Percentiles rank a stretch among this genome's conserved stretches.
Conservation (phyloP, 2,797 vertebrate species). For the Pangasius mekongensis region DNA sequence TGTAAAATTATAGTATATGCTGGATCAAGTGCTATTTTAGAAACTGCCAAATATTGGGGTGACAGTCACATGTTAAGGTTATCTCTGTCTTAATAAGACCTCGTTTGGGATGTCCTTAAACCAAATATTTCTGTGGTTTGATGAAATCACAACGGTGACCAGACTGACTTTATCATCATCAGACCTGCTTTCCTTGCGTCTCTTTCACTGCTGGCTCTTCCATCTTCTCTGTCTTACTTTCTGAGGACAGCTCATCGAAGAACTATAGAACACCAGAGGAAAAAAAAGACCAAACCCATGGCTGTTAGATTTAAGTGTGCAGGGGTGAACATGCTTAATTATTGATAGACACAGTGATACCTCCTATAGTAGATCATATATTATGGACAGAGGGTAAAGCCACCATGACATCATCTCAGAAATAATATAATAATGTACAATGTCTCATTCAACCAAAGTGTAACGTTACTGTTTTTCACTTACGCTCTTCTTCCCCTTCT, state of each 20-base stretch:
- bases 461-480: slow-evolving; percentile 59
- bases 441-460: not conserved
- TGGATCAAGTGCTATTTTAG: no score
- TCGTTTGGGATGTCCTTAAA: not conserved
- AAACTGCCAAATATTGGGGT: no score
- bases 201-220: slow-evolving; percentile 77
- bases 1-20: no score
- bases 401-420: not conserved
- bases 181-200: slow-evolving; percentile 73
- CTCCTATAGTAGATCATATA: not conserved
- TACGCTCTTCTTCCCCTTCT: slow-evolving; percentile 88
- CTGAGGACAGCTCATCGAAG: slow-evolving; percentile 86
- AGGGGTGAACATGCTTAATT: not conserved
- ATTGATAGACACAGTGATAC: not conserved
- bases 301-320: not conserved
- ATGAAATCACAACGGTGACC: not conserved
- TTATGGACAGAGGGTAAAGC: not conserved
- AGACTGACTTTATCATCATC: not conserved
- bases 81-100: not conserved
- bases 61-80: no score
- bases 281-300: not conserved
- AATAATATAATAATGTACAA: not conserved
- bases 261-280: slow-evolving; percentile 71
- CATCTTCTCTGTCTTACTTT: slow-evolving; percentile 75
- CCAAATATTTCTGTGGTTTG: not conserved